phyloP scores from a whole-genome alignment of 1,140 invertebrate species.

The Drosophila murphyi region DNA sequence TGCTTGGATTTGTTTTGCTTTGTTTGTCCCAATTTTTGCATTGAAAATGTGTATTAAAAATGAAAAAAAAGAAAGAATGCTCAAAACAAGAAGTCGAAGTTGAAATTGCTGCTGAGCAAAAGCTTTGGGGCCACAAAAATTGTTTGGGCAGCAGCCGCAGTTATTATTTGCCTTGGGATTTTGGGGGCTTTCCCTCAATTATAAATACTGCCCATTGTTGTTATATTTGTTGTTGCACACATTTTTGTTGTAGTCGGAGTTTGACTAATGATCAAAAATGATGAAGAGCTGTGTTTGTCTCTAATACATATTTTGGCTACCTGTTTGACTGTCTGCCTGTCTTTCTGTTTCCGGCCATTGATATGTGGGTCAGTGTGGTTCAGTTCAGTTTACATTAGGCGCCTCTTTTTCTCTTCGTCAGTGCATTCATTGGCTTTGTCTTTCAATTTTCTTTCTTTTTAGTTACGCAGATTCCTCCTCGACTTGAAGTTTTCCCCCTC shows the following conservation, averaged over 20 bases:
- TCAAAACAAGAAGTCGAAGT: constrained; percentile 54
- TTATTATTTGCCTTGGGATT: constrained; percentile 25
- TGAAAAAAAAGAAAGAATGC: constrained; percentile 33
- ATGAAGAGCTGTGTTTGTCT: constrained; percentile 47
- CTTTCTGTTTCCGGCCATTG: constrained; percentile 53
- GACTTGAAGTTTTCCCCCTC: background rate
- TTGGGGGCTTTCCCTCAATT: constrained; percentile 75
- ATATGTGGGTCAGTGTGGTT: constrained; percentile 52
- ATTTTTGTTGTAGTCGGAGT: constrained; percentile 47
- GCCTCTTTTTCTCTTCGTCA: constrained; percentile 5
- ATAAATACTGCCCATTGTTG: constrained; percentile 68
- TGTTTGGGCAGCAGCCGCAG: background rate
- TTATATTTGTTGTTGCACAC: constrained; percentile 52
- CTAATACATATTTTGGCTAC: constrained; percentile 29
- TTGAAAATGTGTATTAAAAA: constrained; percentile 19
- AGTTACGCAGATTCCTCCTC: constrained; percentile 34
- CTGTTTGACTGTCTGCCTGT: constrained; percentile 2
- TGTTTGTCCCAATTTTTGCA: constrained; percentile 46
- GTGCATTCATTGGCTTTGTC: constrained; percentile 41
- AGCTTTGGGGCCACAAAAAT: constrained; percentile 30
- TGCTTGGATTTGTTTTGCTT: constrained; percentile 35
- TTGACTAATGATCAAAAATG: constrained; percentile 66
- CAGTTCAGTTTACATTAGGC: constrained; percentile 16
- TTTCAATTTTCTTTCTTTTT: constrained; percentile 7
- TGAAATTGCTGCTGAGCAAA: constrained; percentile 57